Base-by-base conservation (phyloP, 1,140 invertebrate genomes). In the Batillaria attramentaria region DNA sequence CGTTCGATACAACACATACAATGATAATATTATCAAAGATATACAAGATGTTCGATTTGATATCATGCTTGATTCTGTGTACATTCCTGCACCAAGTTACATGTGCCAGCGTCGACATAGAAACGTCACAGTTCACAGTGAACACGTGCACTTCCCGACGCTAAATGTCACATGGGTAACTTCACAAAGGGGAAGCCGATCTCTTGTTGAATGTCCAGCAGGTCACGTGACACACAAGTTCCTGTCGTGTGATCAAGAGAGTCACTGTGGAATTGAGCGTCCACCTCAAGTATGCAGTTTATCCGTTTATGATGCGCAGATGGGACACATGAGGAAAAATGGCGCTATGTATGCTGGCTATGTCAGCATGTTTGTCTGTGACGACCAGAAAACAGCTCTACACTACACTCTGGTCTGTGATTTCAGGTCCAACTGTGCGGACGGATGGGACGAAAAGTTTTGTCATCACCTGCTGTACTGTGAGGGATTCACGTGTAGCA, bases 331-430 rank as follows among this genome's bases (percentile, higher is more conserved):
- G n/a, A n/a, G n/a, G n/a, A n/a, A n/a, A n/a, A n/a, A n/a, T n/a
- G n/a, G n/a, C n/a, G n/a, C n/a, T n/a, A n/a, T n/a, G n/a, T n/a
- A n/a, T n/a, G n/a, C n/a, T n/a, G n/a, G n/a, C n/a, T 18, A 20
- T 31, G 28, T 24, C n/a, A 10, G 16, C 33, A 33, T 54, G 70
- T 72, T 72, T 54, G 0, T 54, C 10, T 72, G 70, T 72, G 70
- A 50, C 3, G 46, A 72, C 35, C 1, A 54, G 6, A 8, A 31
- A 1, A 54, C 42, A 24, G 54, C 50, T 5, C 5, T 74, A 8
- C 72, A 28, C 28, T 74, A 74, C 72, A 57, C 72, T 0, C 72
- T 74, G 46, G 72, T 74, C 31, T 74, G 72, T 31, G 72, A 74
- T 39, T 74, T 74, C 46, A 74, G 50, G 50, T 16, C 43, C 0